Percentiles rank a stretch among this genome's conserved stretches.
Conservation (phyloP, 2,888 invertebrate species). For the Magallana nippona region DNA sequence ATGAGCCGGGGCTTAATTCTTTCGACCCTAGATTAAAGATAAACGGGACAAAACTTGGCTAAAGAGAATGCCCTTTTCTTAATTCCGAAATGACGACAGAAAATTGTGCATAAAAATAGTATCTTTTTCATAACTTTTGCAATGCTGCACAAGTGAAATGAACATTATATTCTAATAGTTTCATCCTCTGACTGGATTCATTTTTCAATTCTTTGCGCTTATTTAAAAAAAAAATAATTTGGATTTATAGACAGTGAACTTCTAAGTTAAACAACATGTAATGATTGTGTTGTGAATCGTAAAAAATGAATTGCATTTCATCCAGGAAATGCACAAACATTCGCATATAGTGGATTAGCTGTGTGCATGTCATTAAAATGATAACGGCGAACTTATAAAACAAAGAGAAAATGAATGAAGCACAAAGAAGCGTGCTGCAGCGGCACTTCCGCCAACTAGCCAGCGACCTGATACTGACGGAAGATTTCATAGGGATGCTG, state of each 20-base stretch:
- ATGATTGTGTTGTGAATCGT: too few species aligned
- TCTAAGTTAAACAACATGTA: background rate
- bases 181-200: background rate
- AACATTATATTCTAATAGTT: background rate
- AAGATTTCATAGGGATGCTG: constrained; percentile 60
- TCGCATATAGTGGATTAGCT: too few species aligned
- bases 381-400: too few species aligned
- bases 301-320: too few species aligned
- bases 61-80: background rate
- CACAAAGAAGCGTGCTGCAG: constrained; percentile 60
- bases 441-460: constrained; percentile 62
- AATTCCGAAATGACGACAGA: constrained; percentile 21
- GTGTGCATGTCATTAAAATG: too few species aligned
- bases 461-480: constrained; percentile 63
- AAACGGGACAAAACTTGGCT: constrained; percentile 4
- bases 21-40: constrained; percentile 19
- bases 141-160: background rate
- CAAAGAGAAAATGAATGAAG: constrained; percentile 58
- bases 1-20: background rate
- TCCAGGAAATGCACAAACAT: too few species aligned
- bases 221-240: background rate
- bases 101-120: constrained; percentile 29
- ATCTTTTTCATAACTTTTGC: constrained; percentile 11
- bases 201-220: too few species aligned
- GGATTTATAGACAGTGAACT: background rate